phyloP scores from a whole-genome alignment of 2,113 vertebrate species.

The Hemiscyllium ocellatum region DNA sequence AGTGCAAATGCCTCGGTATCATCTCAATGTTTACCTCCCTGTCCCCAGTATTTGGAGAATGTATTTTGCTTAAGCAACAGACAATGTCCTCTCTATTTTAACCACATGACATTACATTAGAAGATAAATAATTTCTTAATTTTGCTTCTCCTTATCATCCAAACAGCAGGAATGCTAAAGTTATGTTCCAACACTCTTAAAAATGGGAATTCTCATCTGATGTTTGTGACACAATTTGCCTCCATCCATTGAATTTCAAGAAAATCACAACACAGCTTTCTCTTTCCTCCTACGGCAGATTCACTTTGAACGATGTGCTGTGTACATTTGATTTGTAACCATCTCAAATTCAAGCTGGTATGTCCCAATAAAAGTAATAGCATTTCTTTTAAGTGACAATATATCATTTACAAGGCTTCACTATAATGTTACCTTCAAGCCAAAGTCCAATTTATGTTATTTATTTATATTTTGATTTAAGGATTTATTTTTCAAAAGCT shows the following conservation, averaged over 20 bases:
- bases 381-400: conserved; percentile 28
- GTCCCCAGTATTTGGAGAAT: no score
- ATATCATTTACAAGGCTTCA: conserved; percentile 16
- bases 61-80: not conserved
- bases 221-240: not conserved
- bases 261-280: not conserved
- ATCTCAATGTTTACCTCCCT: no score
- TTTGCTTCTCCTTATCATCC: not conserved
- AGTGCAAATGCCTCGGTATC: no score
- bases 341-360: conserved; percentile 14
- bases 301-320: not conserved
- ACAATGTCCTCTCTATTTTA: not conserved
- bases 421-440: not conserved
- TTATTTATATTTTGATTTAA: conserved; percentile 7
- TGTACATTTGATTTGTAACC: conserved; percentile 34
- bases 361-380: not conserved
- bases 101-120: not conserved
- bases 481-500: conserved; percentile 30
- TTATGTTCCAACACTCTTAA: not conserved
- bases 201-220: not conserved
- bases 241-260: not conserved
- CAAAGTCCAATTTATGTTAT: conserved; percentile 19
- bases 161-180: not conserved
- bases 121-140: not conserved
- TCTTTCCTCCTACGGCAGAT: not conserved